A percentile compares a stretch with the other conserved stretches of the same genome.
These are phyloP conservation scores for Augochlora pura DNA, from an alignment of 1,140 invertebrate species.

Conservation along the genomic window DNA sequence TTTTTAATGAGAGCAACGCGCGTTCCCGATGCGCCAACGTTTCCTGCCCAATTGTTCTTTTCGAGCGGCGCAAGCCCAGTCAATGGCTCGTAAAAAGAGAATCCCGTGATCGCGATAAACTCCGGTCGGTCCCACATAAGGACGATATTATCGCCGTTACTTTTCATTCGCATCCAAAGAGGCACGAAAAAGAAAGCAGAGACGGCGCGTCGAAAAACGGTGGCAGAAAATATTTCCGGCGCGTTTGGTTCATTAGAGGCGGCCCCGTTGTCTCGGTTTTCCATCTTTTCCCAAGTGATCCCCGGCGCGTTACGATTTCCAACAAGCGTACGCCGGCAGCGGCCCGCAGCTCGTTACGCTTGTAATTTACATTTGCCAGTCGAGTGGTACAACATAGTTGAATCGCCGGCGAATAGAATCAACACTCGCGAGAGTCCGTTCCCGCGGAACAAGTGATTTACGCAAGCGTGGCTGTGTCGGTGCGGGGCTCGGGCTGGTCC, in stretches of 20 bases:
- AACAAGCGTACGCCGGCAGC: slow-evolving; percentile 11
- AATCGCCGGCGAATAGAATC: slow-evolving; percentile 52
- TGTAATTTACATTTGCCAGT: slow-evolving; percentile 41
- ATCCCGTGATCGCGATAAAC: background rate
- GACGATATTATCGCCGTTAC: background rate
- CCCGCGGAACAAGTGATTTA: slow-evolving; percentile 47
- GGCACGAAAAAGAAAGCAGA: background rate
- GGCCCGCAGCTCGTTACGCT: slow-evolving; percentile 35
- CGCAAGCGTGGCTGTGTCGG: slow-evolving; percentile 17
- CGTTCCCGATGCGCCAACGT: no score
- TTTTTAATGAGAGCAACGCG: no score
- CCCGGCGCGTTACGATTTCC: slow-evolving; percentile 20
- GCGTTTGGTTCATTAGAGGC: background rate
- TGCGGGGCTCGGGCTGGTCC: background rate
- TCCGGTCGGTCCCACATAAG: background rate
- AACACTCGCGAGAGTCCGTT: slow-evolving; percentile 43
- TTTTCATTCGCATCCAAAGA: background rate
- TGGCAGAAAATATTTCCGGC: background rate
- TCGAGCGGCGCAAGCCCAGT: background rate
- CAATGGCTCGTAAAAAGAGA: background rate
- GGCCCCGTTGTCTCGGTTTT: background rate
- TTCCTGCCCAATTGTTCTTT: no score
- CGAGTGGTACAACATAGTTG: slow-evolving; percentile 47
- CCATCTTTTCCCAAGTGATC: slow-evolving; percentile 9
- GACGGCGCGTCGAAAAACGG: no score